Conservation (phyloP, 2,797 vertebrate genomes). For the Dryobates pubescens region DNA sequence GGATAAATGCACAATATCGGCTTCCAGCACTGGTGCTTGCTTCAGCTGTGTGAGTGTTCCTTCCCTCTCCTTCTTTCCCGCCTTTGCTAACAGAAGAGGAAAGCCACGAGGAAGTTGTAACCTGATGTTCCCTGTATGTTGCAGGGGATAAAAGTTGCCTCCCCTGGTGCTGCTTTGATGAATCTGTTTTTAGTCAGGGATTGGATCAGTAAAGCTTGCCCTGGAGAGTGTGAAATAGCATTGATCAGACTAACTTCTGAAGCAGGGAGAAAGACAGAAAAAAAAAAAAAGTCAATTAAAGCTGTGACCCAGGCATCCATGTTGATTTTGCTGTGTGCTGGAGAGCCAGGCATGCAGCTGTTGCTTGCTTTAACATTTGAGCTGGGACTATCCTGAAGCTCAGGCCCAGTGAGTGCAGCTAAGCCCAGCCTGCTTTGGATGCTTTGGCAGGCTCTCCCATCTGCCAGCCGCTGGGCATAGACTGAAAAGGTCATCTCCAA, state of each 20-base stretch:
- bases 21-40: background rate
- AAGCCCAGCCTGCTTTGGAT: background rate
- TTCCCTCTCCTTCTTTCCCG: background rate
- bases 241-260: constrained; percentile 80
- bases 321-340: constrained; percentile 48
- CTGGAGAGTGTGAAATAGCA: constrained; percentile 61
- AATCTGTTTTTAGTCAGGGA: constrained; percentile 52
- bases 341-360: constrained; percentile 37
- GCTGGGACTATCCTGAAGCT: background rate
- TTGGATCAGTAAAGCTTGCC: constrained; percentile 47
- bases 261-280: constrained; percentile 66
- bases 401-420: accelerated
- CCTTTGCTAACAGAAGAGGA: background rate
- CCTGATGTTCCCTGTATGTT: background rate
- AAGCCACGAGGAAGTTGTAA: constrained; percentile 28
- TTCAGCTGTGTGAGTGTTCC: background rate
- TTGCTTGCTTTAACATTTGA: background rate
- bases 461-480: background rate
- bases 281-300: constrained; percentile 74
- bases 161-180: constrained; percentile 36
- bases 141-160: constrained; percentile 13
- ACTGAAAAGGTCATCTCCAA: background rate
- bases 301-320: constrained; percentile 59
- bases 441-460: background rate
- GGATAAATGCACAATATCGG: constrained; percentile 44